Evolutionary conservation across 2,797 vertebrate genomes (phyloP).

Genomic region (Pogonophryne albipinna): DNA sequence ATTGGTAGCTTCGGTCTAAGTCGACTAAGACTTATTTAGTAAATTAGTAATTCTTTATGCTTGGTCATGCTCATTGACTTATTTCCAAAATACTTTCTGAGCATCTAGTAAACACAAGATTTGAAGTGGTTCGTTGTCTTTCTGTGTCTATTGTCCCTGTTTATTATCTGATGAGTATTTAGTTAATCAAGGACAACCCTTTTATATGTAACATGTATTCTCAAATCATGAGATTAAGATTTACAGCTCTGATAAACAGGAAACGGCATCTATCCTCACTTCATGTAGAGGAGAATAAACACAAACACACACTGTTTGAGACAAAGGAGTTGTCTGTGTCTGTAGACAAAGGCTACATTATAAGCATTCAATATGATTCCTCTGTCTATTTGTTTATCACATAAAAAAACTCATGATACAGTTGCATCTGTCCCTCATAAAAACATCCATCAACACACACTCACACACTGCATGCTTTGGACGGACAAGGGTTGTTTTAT

Average conservation of each 20-base stretch:
- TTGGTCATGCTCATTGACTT: too few relatives aligned
- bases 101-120: too few relatives aligned
- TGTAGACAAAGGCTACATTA: slow-evolving; percentile 45
- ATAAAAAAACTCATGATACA: slow-evolving; percentile 18
- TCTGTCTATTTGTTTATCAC: slow-evolving; percentile 5
- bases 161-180: neutral
- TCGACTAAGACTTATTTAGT: too few relatives aligned
- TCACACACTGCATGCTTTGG: neutral
- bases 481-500: slow-evolving; percentile 44
- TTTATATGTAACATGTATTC: neutral
- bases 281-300: slow-evolving; percentile 15
- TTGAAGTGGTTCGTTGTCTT: too few relatives aligned
- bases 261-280: slow-evolving; percentile 31
- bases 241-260: slow-evolving; percentile 16
- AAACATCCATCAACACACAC: slow-evolving; percentile 13
- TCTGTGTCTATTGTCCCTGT: too few relatives aligned
- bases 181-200: neutral
- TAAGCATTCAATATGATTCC: slow-evolving; percentile 30
- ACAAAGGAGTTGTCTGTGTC: slow-evolving; percentile 40
- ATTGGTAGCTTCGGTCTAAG: too few relatives aligned
- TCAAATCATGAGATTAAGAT: neutral
- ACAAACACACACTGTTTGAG: slow-evolving; percentile 8
- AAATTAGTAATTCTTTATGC: too few relatives aligned
- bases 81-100: too few relatives aligned
- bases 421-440: slow-evolving; percentile 22